phyloP scores from a whole-genome alignment of 2,113 vertebrate species.

The Corythoichthys haematopterus region DNA sequence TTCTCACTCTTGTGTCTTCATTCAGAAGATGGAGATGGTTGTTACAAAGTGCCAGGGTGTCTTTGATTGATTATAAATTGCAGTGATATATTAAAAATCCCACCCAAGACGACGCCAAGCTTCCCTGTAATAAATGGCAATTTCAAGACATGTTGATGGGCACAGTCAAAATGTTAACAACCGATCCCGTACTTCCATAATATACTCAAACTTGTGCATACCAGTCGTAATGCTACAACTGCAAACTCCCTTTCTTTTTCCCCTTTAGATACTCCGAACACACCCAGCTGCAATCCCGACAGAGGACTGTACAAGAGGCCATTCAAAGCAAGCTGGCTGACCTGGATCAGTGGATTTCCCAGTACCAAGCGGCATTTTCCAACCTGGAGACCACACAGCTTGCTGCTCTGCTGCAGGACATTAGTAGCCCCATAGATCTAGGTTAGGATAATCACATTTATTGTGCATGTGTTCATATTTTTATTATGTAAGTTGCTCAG shows the following conservation, averaged over 20 bases:
- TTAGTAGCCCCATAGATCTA: slow-evolving; percentile 92
- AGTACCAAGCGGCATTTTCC: slow-evolving; percentile 93
- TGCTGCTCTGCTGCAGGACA: slow-evolving; percentile 94
- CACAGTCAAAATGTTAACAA: no score
- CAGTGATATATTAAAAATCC: no score
- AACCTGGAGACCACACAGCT: slow-evolving; percentile 93
- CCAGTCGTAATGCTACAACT: background rate
- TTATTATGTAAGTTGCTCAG: background rate
- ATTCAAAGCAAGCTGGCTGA: slow-evolving; percentile 92
- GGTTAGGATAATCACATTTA: slow-evolving; percentile 61
- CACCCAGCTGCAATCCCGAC: slow-evolving; percentile 89
- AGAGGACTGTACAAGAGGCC: slow-evolving; percentile 91
- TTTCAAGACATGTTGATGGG: no score
- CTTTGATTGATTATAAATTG: no score
- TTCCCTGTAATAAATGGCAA: no score
- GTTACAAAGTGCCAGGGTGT: no score
- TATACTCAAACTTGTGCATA: background rate
- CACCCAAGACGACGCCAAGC: no score
- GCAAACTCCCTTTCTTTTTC: background rate
- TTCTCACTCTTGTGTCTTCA: no score
- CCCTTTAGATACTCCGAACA: slow-evolving; percentile 88
- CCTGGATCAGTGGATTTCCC: slow-evolving; percentile 94
- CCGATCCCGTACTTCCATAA: background rate
- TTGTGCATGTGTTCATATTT: background rate
- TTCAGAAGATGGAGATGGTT: no score